These are phyloP conservation scores for Epizoanthus illoricatus DNA, from an alignment of 92 coral and sea anemone genomes.

Conservation along the genomic window DNA sequence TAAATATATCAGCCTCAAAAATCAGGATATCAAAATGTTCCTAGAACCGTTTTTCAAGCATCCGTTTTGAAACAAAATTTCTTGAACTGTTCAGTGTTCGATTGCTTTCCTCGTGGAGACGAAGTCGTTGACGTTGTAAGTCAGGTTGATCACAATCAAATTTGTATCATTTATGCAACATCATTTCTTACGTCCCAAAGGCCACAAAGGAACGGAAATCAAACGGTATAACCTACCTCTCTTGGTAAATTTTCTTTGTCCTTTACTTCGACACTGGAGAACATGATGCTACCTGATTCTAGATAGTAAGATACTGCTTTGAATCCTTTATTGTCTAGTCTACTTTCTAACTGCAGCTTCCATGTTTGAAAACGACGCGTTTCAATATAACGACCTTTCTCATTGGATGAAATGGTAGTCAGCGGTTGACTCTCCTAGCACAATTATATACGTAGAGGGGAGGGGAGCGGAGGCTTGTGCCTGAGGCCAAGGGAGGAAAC, in stretches of 20 bases:
- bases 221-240: slow-evolving; percentile 36
- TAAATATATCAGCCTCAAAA: too few relatives aligned
- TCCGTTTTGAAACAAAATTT: too few relatives aligned
- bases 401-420: slow-evolving; percentile 42
- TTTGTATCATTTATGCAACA: not conserved
- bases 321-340: too few relatives aligned
- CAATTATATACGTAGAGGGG: too few relatives aligned
- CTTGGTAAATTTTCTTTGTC: slow-evolving; percentile 50
- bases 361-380: slow-evolving; percentile 46
- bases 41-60: too few relatives aligned
- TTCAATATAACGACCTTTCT: slow-evolving; percentile 19
- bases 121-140: too few relatives aligned
- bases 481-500: too few relatives aligned
- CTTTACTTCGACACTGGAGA: slow-evolving; percentile 24
- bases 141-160: too few relatives aligned
- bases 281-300: slow-evolving; percentile 16
- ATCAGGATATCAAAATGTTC: too few relatives aligned
- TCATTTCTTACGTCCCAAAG: not conserved
- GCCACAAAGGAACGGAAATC: not conserved
- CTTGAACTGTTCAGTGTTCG: too few relatives aligned
- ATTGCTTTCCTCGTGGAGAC: not conserved
- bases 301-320: too few relatives aligned
- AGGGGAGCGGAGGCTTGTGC: too few relatives aligned
- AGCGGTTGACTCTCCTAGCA: slow-evolving; percentile 14
- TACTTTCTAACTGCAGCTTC: not conserved